Evolutionary conservation across 2,888 invertebrate genomes (phyloP).

Genomic region (Heliconius ismenius): DNA sequence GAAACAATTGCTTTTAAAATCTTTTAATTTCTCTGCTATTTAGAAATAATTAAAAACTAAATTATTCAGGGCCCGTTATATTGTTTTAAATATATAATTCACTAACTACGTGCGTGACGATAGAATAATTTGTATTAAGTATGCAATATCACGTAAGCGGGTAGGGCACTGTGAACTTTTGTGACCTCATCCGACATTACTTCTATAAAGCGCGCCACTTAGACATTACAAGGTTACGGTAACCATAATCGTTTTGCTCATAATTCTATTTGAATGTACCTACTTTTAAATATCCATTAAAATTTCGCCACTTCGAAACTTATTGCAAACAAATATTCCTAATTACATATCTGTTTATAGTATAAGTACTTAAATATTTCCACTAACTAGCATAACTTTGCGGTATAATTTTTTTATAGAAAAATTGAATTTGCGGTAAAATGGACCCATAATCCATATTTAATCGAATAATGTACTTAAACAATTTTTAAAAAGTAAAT

Average conservation of each 20-base stretch:
- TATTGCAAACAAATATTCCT: neutral
- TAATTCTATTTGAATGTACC: constrained; percentile 4
- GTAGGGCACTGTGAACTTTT: constrained; percentile 34
- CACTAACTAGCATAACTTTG: neutral
- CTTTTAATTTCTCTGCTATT: too few relatives aligned
- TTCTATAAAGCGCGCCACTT: constrained; percentile 32
- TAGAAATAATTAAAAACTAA: neutral
- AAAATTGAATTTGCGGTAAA: too few relatives aligned
- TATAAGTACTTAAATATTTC: neutral
- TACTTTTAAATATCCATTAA: constrained; percentile 8
- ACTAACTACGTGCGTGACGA: neutral
- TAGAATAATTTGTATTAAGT: constrained; percentile 14
- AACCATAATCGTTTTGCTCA: constrained; percentile 20
- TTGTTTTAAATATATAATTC: neutral
- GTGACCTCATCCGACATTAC: constrained; percentile 33
- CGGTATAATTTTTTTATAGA: neutral
- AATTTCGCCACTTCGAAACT: constrained; percentile 3
- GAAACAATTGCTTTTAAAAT: too few relatives aligned
- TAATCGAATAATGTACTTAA: too few relatives aligned
- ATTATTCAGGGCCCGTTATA: neutral
- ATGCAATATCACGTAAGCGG: constrained; percentile 27
- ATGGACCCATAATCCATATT: too few relatives aligned
- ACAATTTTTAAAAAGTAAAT: too few relatives aligned
- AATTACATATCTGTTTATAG: neutral
- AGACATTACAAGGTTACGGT: constrained; percentile 29